Evolutionary conservation across 2,888 invertebrate genomes (phyloP).

Genomic region (Chloroclysta siterata): DNA sequence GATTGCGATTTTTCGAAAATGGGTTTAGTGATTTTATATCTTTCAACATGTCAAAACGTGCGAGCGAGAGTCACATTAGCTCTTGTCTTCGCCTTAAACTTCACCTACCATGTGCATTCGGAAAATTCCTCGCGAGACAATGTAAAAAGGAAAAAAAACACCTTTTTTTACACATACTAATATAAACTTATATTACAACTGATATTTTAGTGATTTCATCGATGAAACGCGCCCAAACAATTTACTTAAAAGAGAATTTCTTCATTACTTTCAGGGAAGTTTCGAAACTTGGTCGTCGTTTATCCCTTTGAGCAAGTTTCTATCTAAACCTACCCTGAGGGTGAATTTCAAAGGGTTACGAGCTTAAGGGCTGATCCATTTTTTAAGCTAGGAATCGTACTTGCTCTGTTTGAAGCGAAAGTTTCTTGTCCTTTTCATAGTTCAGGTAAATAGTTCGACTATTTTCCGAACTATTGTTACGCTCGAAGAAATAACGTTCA

Average conservation of each 20-base stretch:
- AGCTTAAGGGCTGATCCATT: conserved; percentile 21
- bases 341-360: conserved; percentile 37
- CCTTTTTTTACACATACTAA: no score
- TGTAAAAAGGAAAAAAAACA: no score
- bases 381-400: conserved; percentile 23
- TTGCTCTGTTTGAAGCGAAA: neutral
- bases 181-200: no score
- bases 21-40: no score
- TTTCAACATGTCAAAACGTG: no score
- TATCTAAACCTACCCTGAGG: conserved; percentile 40
- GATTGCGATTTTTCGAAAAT: no score
- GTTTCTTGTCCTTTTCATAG: conserved; percentile 4
- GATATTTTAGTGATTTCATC: conserved; percentile 36
- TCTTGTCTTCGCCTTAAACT: no score
- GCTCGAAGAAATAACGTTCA: no score
- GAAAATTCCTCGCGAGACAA: no score
- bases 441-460: neutral
- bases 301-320: conserved; percentile 43
- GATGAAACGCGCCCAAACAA: conserved; percentile 40
- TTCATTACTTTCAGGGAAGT: conserved; percentile 38
- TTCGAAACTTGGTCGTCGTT: conserved; percentile 38
- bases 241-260: conserved; percentile 42
- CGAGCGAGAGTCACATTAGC: no score
- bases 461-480: no score
- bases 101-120: no score